Evolutionary conservation across 2,888 invertebrate genomes (phyloP).

Genomic region (Tetragnatha montana): DNA sequence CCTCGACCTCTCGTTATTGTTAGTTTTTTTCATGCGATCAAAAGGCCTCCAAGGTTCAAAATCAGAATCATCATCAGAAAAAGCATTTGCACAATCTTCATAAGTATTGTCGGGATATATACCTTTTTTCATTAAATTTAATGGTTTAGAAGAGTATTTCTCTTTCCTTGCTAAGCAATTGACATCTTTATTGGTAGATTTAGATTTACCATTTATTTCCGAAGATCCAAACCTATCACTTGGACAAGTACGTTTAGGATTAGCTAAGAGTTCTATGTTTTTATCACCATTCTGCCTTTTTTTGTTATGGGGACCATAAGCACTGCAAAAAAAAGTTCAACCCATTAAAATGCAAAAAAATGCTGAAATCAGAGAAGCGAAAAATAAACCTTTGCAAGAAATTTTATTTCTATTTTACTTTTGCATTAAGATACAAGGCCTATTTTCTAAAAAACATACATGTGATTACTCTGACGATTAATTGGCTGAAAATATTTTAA

Average conservation of each 20-base stretch:
- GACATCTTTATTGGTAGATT: slow-evolving; percentile 9
- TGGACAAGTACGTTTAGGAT: slow-evolving; percentile 65
- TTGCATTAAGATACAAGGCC: not conserved
- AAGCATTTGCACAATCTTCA: slow-evolving; percentile 39
- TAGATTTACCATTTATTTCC: slow-evolving; percentile 5
- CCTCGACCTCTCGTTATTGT: not conserved
- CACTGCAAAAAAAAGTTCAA: slow-evolving; percentile 27
- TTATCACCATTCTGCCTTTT: slow-evolving; percentile 69
- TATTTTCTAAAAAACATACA: too few species aligned
- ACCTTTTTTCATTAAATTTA: not conserved
- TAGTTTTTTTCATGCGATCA: not conserved
- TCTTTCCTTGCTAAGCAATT: not conserved
- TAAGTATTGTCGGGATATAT: slow-evolving; percentile 53
- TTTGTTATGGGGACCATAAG: slow-evolving; percentile 32
- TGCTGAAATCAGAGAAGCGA: not conserved
- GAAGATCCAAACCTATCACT: slow-evolving; percentile 35
- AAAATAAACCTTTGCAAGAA: not conserved
- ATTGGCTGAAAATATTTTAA: too few species aligned
- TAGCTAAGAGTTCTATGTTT: slow-evolving; percentile 41
- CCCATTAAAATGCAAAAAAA: too few species aligned
- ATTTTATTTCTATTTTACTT: not conserved
- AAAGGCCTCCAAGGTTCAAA: not conserved
- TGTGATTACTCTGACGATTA: too few species aligned
- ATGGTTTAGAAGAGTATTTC: slow-evolving; percentile 2
- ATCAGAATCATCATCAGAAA: slow-evolving; percentile 28